Evolutionary conservation across 2,113 vertebrate species (phyloP).

Genomic region (Boleophthalmus pectinirostris): DNA sequence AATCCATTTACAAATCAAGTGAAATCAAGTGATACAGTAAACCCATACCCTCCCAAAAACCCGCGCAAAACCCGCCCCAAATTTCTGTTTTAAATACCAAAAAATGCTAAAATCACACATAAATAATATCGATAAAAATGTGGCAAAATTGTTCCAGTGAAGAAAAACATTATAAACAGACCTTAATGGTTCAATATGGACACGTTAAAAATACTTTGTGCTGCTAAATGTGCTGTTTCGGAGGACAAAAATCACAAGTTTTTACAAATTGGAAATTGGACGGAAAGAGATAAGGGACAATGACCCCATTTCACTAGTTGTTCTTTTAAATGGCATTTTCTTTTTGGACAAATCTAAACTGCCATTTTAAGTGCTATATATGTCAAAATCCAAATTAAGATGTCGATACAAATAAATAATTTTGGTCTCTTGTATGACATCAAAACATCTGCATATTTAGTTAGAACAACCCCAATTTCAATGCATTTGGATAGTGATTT

Average conservation of each 20-base stretch:
- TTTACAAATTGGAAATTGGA: slow-evolving; percentile 45
- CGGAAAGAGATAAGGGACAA: neutral
- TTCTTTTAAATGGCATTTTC: neutral
- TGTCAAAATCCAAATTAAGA: neutral
- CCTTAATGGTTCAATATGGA: slow-evolving; percentile 36
- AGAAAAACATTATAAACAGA: slow-evolving; percentile 37
- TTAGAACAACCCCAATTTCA: slow-evolving; percentile 3
- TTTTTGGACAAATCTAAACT: neutral
- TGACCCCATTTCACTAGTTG: slow-evolving; percentile 35
- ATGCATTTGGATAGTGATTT: neutral
- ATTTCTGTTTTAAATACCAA: slow-evolving; percentile 26
- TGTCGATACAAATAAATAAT: neutral
- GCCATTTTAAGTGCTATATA: slow-evolving; percentile 1
- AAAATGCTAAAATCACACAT: slow-evolving; percentile 48
- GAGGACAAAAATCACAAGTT: slow-evolving; percentile 48
- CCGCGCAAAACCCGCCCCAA: neutral
- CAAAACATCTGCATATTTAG: slow-evolving; percentile 3
- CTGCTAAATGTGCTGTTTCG: slow-evolving; percentile 69
- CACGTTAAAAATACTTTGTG: slow-evolving; percentile 59
- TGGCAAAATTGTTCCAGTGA: slow-evolving; percentile 52
- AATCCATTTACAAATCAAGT: slow-evolving; percentile 47
- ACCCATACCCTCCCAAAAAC: neutral
- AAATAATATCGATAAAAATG: slow-evolving; percentile 59
- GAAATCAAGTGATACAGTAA: slow-evolving; percentile 33
- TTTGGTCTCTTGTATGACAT: slow-evolving; percentile 7